Conservation (phyloP, 2,888 invertebrate species). For the Lasioglossum morio region DNA sequence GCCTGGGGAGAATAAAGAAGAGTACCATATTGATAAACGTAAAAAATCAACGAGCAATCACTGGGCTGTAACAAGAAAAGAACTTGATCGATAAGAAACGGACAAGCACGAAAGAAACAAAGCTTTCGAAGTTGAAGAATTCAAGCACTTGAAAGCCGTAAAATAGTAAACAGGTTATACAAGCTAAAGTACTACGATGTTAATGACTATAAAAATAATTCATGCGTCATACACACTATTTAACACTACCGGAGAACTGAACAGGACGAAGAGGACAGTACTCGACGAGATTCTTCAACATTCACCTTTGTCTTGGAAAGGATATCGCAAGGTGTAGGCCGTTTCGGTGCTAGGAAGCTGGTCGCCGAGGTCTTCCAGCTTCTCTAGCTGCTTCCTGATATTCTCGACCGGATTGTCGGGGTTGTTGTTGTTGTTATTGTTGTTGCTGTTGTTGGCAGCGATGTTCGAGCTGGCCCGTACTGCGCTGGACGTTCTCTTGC, state of each 20-base stretch:
- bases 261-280: background rate
- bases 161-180: background rate
- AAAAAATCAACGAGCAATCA: conserved; percentile 3
- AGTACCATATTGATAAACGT: conserved; percentile 23
- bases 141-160: conserved; percentile 18
- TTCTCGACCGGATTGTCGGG: conserved; percentile 89
- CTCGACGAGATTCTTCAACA: conserved; percentile 31
- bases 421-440: conserved; percentile 75
- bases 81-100: background rate
- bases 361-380: conserved; percentile 93
- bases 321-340: conserved; percentile 92
- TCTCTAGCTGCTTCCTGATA: conserved; percentile 91
- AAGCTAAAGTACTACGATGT: background rate
- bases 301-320: conserved; percentile 90
- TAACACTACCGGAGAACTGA: background rate
- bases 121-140: background rate
- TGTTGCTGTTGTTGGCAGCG: conserved; percentile 81
- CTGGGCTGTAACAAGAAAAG: background rate
- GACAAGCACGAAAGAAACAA: background rate
- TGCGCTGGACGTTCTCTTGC: conserved; percentile 78
- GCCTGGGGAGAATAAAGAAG: conserved; percentile 63
- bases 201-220: background rate
- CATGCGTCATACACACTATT: background rate
- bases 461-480: conserved; percentile 79
- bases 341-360: conserved; percentile 91